Evolutionary conservation across 92 coral and sea anemone genomes (phyloP).

Genomic region (Nematostella vectensis): DNA sequence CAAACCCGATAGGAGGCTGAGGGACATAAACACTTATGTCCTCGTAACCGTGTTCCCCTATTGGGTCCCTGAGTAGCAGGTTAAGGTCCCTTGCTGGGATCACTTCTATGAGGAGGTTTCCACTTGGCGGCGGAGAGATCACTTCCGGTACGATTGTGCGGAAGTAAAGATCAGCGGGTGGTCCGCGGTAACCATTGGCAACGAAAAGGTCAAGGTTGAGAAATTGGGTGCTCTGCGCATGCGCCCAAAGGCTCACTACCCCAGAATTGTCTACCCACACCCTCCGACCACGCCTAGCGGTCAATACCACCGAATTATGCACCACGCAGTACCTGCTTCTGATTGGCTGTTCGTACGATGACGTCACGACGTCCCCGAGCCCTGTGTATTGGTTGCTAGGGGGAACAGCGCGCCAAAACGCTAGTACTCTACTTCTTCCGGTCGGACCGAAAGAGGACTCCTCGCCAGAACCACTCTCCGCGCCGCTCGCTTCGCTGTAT

Average conservation of each 20-base stretch:
- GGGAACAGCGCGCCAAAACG: slow-evolving; percentile 62
- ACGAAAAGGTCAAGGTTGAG: slow-evolving; percentile 37
- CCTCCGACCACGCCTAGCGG: slow-evolving; percentile 49
- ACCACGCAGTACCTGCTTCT: slow-evolving; percentile 39
- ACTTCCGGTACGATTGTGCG: slow-evolving; percentile 51
- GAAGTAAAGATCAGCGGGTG: slow-evolving; percentile 17
- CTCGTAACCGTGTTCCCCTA: slow-evolving; percentile 41
- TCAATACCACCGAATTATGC: slow-evolving; percentile 42
- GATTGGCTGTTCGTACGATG: slow-evolving; percentile 47
- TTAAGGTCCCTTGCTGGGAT: slow-evolving; percentile 48
- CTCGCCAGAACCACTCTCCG: slow-evolving; percentile 35
- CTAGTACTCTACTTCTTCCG: slow-evolving; percentile 11
- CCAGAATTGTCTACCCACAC: slow-evolving; percentile 53
- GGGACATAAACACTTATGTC: slow-evolving; percentile 59
- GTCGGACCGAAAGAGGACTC: slow-evolving; percentile 2
- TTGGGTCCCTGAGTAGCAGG: slow-evolving; percentile 40
- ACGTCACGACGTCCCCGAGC: slow-evolving; percentile 52
- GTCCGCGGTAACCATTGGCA: slow-evolving; percentile 34
- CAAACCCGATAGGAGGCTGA: slow-evolving; percentile 63
- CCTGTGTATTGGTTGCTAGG: slow-evolving; percentile 45
- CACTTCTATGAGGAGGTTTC: slow-evolving; percentile 24
- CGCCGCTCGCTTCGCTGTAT: slow-evolving; percentile 13
- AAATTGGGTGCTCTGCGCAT: slow-evolving; percentile 41
- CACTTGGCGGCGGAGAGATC: slow-evolving; percentile 44
- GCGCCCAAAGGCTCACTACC: slow-evolving; percentile 51